Percentiles rank a stretch among this genome's conserved stretches.
phyloP scores from a whole-genome alignment of 2,797 vertebrate species.

The Tenualosa thibaudeaui region DNA sequence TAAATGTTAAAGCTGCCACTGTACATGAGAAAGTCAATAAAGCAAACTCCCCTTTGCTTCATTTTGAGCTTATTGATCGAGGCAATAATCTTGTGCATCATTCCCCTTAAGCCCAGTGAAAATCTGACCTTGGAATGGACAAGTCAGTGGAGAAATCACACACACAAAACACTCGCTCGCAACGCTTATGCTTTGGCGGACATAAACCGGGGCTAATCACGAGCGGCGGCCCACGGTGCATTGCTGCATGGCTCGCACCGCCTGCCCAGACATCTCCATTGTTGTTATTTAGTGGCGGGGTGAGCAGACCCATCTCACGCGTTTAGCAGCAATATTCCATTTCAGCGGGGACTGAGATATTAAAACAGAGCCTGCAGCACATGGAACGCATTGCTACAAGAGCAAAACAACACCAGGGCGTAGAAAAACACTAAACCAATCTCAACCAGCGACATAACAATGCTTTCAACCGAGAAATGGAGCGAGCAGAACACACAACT shows the following conservation, averaged over 20 bases:
- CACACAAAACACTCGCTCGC: conserved; percentile 48
- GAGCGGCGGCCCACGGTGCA: conserved; percentile 34
- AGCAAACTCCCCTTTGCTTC: conserved; percentile 81
- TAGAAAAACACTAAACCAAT: conserved; percentile 32
- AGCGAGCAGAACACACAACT: neutral
- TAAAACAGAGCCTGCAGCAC: neutral
- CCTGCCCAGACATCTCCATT: conserved; percentile 51
- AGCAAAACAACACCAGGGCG: neutral
- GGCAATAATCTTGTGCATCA: conserved; percentile 83
- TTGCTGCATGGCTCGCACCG: conserved; percentile 44
- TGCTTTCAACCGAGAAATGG: neutral
- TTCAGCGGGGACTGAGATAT: neutral
- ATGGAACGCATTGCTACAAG: neutral
- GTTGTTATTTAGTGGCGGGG: conserved; percentile 51
- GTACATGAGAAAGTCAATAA: conserved; percentile 81
- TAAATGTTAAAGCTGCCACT: conserved; percentile 84
- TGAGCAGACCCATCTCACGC: conserved; percentile 52
- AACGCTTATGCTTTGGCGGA: conserved; percentile 28
- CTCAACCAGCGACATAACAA: neutral
- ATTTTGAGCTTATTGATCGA: conserved; percentile 84
- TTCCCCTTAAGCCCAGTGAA: conserved; percentile 79
- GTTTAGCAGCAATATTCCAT: conserved; percentile 24
- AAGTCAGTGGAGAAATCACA: conserved; percentile 66
- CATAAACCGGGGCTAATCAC: conserved; percentile 49
- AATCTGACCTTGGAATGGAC: conserved; percentile 80